Base-by-base conservation (phyloP, 2,888 invertebrate genomes). In the Sacculina carcini region DNA sequence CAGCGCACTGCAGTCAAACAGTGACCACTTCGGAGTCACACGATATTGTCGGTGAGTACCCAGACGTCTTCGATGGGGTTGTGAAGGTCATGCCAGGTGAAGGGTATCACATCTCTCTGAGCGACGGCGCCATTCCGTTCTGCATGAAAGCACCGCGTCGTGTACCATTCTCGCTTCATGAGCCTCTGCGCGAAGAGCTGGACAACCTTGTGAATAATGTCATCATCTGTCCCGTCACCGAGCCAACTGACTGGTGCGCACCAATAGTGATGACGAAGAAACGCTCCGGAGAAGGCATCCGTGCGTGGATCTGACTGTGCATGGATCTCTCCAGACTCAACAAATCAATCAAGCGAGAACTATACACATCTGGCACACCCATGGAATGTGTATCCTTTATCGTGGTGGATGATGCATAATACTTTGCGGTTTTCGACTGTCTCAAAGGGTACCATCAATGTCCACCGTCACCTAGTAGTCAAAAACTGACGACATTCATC, bases 211-310 rank as follows among this genome's bases (percentile, higher is more conserved):
- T 19, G 36, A 3, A 16, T 36, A 19, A 36, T 6, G 3, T 5
- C 3, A 16, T 52, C 14, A 49, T 52, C 32, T 28, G 31, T 1
- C 51, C 47, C 5, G 52, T 52, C 12, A 42, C 38, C 6, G 44
- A 40, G 10, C 54, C 54, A 12, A 52, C 52, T 4, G 50, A 47
- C 2, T n/a, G n/a, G n/a, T n/a, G n/a, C n/a, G n/a, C n/a, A n/a
- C n/a, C n/a, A n/a, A n/a, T n/a, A n/a, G n/a, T n/a, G n/a, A n/a
- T n/a, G n/a, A n/a, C n/a, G n/a, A n/a, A n/a, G n/a, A n/a, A n/a
- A n/a, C n/a, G n/a, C n/a, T n/a, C n/a, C n/a, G n/a, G n/a, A n/a
- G n/a, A n/a, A n/a, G n/a, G n/a, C n/a, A n/a, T n/a, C n/a, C n/a
- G n/a, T n/a, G n/a, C n/a, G n/a, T n/a, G n/a, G n/a, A n/a, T n/a